phyloP scores from a whole-genome alignment of 2,797 vertebrate species.

The Takifugu rubripes region DNA sequence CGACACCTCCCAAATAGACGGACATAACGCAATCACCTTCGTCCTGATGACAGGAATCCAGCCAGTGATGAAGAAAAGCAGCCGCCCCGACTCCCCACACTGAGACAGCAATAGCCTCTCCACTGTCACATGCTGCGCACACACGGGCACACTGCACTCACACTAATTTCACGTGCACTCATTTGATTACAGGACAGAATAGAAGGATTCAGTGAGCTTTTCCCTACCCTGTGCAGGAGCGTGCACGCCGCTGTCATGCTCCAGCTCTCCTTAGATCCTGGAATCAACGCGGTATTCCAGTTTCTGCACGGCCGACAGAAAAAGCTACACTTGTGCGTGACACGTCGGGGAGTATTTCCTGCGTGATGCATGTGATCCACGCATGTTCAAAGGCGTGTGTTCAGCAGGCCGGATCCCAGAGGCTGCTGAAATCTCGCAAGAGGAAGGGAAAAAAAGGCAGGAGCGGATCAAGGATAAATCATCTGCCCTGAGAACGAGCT shows the following conservation, averaged over 20 bases:
- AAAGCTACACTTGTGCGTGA: slow-evolving; percentile 24
- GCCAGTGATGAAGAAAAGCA: slow-evolving; percentile 50
- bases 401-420: slow-evolving; percentile 28
- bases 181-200: slow-evolving; percentile 52
- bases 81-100: slow-evolving; percentile 36
- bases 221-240: slow-evolving; percentile 68
- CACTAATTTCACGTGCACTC: slow-evolving; percentile 39
- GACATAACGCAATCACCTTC: slow-evolving; percentile 59
- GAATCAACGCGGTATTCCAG: slow-evolving; percentile 57
- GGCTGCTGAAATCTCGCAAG: slow-evolving; percentile 28
- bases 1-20: slow-evolving; percentile 66
- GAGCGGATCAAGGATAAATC: slow-evolving; percentile 15
- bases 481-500: slow-evolving; percentile 22
- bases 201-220: slow-evolving; percentile 40
- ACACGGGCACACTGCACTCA: slow-evolving; percentile 55
- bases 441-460: slow-evolving; percentile 27
- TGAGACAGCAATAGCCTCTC: slow-evolving; percentile 51
- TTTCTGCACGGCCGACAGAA: slow-evolving; percentile 52
- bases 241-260: slow-evolving; percentile 35
- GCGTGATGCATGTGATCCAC: slow-evolving; percentile 47
- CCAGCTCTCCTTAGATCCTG: slow-evolving; percentile 56
- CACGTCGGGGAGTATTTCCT: slow-evolving; percentile 46
- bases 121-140: slow-evolving; percentile 47
- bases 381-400: slow-evolving; percentile 39
- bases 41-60: slow-evolving; percentile 54